Base-by-base conservation (phyloP, 2,888 invertebrate genomes). In the Agonopterix arenella region DNA sequence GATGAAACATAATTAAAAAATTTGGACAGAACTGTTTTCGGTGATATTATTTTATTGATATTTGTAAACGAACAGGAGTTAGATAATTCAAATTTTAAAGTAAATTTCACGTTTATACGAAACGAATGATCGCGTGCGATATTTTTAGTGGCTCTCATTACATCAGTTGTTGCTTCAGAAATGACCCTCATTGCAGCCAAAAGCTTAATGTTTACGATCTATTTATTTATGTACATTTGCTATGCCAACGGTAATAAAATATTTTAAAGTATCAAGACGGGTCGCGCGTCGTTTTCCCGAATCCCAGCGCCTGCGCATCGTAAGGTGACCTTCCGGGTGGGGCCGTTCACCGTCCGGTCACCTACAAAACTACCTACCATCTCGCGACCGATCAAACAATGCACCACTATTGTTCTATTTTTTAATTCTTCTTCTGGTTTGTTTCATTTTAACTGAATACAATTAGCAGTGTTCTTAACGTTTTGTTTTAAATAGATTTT, bases 251-350 rank as follows among this genome's bases (percentile, higher is more conserved):
- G 9, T 45, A 37, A 40, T 49, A 18, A 49, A 49, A 38, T 42
- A 41, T 28, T 28, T 28, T 37, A 38, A 50, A 52, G 49, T 52
- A 46, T 52, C 47, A 54, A 50, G 54, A 50, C 44, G 4, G 38
- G 37, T 43, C 38, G 46, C 11, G 44, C 46, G 53, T 8, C 36
- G 48, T 48, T 51, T 61, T 72, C 70, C 73, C 76, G 65, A 76
- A 74, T 70, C 73, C 46, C 18, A 11, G 28, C 11, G 36, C 45
- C 36, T 18, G 47, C 70, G 73, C 65, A 59, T 66, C 66, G 65
- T 65, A 71, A 79, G 84, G 85, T 85, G 70, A 86, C 86, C 82
- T 84, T 83, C 80, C 84, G 80, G 81, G 80, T 75, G 76, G 71
- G 70, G 59, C n/a, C 65, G 61, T 62, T 68, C 64, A 64, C 69